Evolutionary conservation across 2,888 invertebrate genomes (phyloP).

Genomic region (Cantharis rustica): DNA sequence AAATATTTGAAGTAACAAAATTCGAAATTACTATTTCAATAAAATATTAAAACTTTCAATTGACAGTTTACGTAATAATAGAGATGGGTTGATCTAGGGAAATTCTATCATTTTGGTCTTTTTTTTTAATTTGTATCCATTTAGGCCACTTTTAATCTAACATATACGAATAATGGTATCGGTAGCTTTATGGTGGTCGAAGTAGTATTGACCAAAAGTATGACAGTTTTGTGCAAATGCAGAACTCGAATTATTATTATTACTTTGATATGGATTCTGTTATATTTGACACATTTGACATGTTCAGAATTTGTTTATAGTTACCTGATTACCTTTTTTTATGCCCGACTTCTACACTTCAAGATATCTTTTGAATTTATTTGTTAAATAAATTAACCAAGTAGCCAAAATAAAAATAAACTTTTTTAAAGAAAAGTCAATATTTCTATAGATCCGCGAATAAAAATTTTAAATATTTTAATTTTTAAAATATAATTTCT

Average conservation of each 20-base stretch:
- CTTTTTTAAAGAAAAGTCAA: too few relatives aligned
- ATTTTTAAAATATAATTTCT: too few relatives aligned
- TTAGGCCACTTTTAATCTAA: neutral
- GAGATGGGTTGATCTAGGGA: conserved; percentile 2
- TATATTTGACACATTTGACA: neutral
- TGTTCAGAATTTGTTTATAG: neutral
- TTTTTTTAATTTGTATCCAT: neutral
- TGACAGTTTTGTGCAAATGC: neutral
- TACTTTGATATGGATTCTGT: too few relatives aligned
- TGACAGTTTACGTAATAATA: conserved; percentile 51
- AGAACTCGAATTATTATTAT: neutral
- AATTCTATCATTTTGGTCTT: neutral
- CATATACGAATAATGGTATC: neutral
- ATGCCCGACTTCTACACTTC: too few relatives aligned
- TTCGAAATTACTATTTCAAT: neutral
- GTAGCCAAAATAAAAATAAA: too few relatives aligned
- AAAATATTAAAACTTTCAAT: conserved; percentile 32
- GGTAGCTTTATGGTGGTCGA: neutral
- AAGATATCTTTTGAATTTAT: too few relatives aligned
- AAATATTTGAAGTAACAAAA: neutral
- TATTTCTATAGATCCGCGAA: too few relatives aligned
- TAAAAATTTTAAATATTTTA: too few relatives aligned
- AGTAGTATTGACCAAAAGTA: neutral
- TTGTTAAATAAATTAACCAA: too few relatives aligned
- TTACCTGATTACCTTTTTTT: too few relatives aligned